Evolutionary conservation across 2,113 vertebrate genomes (phyloP), one percentile per base, ranked within the genome.

Genomic region (Tragulus kanchil): DNA sequence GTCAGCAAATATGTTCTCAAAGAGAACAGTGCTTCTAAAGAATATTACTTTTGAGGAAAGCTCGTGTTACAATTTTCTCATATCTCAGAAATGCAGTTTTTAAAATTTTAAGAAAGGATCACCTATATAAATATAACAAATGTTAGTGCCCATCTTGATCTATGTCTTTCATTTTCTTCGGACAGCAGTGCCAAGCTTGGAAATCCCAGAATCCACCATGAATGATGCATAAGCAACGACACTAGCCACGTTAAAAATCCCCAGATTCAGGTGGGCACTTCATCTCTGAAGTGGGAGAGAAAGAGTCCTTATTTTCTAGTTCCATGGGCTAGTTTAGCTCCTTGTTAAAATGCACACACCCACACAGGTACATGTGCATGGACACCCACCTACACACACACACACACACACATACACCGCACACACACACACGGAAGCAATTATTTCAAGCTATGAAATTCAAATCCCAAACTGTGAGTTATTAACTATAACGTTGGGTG

Each of bases 121-220:
- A 65, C 92, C 77, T 94, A 42, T 62, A 87, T 62, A 90, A 86
- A 92, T 54, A 82, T 17, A 90, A 65, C 67, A 93, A 45, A 84
- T 58, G 67, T 91, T 75, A 91, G 69, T 90, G 75, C 7, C 56
- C 58, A 50, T 42, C 61, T 92, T 97, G 88, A 97, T 97, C 52
- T 59, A 96, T 81, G 83, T 21, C 54, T 97, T 97, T 97, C 88
- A 86, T 96, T 97, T 98, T 87, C 96, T 97, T 95, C 93, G 85
- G 82, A 94, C 54, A 91, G 65, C 77, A 75, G 13, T 78, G 75
- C 78, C 94, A 95, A 77, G 75, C 42, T 23, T 61, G n/a, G 82
- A 95, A 96, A 91, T 84, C 64, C 73, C 65, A 82, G 56, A 91
- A 81, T 71, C 75, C 21, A 11, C 75, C 75, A 92, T 91, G 73